A percentile compares a stretch with the other conserved stretches of the same genome.
phyloP scores from a whole-genome alignment of 2,113 vertebrate genomes.

The Nanorana parkeri region DNA sequence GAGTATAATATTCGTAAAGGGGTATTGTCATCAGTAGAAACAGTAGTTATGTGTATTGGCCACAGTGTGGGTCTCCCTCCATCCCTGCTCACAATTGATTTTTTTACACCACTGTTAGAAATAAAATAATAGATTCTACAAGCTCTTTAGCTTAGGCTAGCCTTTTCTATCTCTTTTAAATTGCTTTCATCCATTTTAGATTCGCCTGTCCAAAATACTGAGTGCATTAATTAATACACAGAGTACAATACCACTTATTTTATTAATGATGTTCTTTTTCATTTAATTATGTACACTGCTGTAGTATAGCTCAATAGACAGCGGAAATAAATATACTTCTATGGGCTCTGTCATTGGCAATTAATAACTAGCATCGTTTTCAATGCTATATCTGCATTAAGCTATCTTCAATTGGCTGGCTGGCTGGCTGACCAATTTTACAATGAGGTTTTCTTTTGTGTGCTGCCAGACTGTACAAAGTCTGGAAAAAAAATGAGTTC shows the following conservation, averaged over 20 bases:
- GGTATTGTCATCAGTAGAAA: no score
- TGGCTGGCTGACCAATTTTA: constrained; percentile 2
- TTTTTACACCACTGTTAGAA: no score
- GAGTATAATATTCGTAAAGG: no score
- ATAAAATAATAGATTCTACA: no score
- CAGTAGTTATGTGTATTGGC: no score
- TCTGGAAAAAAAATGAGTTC: background rate
- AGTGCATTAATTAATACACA: constrained; percentile 2
- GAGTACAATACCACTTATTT: background rate
- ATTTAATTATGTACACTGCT: constrained; percentile 5
- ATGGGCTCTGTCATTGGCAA: background rate
- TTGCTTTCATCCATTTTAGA: background rate
- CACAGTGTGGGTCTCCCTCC: no score
- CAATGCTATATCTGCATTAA: background rate
- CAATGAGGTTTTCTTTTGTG: background rate
- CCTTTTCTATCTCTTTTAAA: background rate
- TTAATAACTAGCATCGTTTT: constrained; percentile 19
- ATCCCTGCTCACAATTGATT: no score
- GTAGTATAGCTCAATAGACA: background rate
- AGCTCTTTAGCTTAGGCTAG: no score
- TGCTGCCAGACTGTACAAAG: constrained; percentile 40
- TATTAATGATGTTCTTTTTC: constrained; percentile 28
- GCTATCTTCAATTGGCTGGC: background rate
- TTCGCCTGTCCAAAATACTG: background rate
- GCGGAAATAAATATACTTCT: constrained; percentile 11